Evolutionary conservation across 2,797 vertebrate genomes (phyloP).

Genomic region (Podarcis siculus): DNA sequence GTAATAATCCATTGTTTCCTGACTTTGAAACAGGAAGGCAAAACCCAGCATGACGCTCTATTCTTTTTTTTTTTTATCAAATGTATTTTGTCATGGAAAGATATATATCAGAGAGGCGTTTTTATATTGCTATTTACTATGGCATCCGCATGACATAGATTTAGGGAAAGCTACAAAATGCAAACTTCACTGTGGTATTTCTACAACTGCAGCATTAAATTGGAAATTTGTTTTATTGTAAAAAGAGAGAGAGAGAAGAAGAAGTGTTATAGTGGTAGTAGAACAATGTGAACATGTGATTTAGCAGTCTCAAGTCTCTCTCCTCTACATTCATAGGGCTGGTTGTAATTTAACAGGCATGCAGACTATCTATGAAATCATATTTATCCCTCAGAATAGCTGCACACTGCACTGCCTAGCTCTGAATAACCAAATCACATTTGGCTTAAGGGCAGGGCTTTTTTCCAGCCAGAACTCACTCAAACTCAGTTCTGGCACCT

Average conservation of each 20-base stretch:
- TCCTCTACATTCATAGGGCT: not conserved
- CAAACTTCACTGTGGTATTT: not conserved
- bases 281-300: not conserved
- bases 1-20: not conserved
- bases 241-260: not conserved
- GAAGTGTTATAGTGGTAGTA: not conserved
- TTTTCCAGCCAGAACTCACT: too few species aligned
- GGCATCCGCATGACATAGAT: not conserved
- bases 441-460: too few species aligned
- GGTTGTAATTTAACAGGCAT: not conserved
- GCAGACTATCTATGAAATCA: not conserved
- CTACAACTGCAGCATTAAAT: not conserved
- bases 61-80: not conserved
- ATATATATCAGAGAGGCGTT: not conserved
- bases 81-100: not conserved
- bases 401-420: not conserved
- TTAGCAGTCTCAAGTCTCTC: not conserved
- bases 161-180: not conserved
- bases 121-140: not conserved
- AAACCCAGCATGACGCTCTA: not conserved
- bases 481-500: too few species aligned
- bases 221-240: slow-evolving; percentile 13
- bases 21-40: not conserved
- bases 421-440: not conserved
- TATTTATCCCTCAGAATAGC: not conserved